Conservation (phyloP, 2,797 vertebrate species). For the Cuculus canorus region DNA sequence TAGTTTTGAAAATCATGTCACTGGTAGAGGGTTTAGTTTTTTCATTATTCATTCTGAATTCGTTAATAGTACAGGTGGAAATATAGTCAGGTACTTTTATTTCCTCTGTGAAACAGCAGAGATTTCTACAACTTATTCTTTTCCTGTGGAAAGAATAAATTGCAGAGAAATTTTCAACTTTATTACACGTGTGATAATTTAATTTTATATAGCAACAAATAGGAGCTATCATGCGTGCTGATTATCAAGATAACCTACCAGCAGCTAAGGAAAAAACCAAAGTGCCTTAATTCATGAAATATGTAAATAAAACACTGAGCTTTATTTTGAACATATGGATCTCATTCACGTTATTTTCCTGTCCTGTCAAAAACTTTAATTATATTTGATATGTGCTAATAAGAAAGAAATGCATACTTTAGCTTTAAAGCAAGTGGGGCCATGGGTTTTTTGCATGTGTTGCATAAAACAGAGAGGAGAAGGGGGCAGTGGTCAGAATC, state of each 20-base stretch:
- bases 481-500: background rate
- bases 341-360: background rate
- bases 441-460: background rate
- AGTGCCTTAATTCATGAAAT: constrained; percentile 31
- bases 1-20: background rate
- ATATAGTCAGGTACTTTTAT: constrained; percentile 16
- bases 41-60: background rate
- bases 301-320: constrained; percentile 47
- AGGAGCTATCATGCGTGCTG: constrained; percentile 23
- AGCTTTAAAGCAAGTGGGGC: constrained; percentile 15
- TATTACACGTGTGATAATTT: constrained; percentile 50
- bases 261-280: constrained; percentile 27
- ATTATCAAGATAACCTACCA: constrained; percentile 16
- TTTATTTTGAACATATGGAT: constrained; percentile 74
- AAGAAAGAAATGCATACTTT: background rate
- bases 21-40: background rate
- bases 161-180: constrained; percentile 3
- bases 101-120: constrained; percentile 60
- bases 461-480: background rate
- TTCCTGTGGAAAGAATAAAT: too few species aligned
- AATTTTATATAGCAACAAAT: constrained; percentile 60
- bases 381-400: constrained; percentile 23
- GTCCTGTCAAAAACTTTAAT: background rate
- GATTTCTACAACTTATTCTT: constrained; percentile 37
- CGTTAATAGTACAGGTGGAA: constrained; percentile 27